Evolutionary conservation across 2,888 invertebrate genomes (phyloP), one percentile per base, ranked within the genome.

Genomic region (Papilio gigon): DNA sequence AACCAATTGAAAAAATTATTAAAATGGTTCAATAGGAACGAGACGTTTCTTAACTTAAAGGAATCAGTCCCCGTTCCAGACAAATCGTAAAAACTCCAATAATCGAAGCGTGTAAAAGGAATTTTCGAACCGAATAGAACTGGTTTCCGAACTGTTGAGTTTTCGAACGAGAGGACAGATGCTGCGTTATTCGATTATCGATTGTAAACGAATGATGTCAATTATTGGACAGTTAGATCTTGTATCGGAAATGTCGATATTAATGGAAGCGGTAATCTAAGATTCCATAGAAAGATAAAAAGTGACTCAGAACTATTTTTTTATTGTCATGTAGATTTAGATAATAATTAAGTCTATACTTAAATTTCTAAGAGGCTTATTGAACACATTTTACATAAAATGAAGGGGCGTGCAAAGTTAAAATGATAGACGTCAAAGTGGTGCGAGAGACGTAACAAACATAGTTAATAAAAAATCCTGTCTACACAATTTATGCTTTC

Each of bases 401-500:
- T 42, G 8, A 42, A 42, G 17, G n/a, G n/a, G n/a, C n/a, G n/a
- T n/a, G n/a, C n/a, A 42, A 42, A 42, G 17, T 42, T 17, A 42
- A 20, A 37, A 0, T 35, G 33, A 9, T 35, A 35, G 1, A 37
- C 1, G 11, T 3, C 11, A 50, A 50, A 50, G 9, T 47, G 1
- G 5, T 27, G n/a, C 4, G 2, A 0, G 27, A 53, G 12, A 53
- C 8, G 6, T 27, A 27, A 25, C 5, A 50, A 53, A 56, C 8
- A 27, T 53, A n/a, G 27, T 27, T 59, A 58, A 63, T 70, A 66
- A 70, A 70, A 68, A 68, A 53, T 68, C 70, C 0, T 62, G 42
- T 2, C 22, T 69, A 66, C 65, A 66, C 74, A 72, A 73, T 71
- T 68, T 66, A 71, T 73, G 74, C 75, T 76, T 74, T 75, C 75